A percentile compares a stretch with the other conserved stretches of the same genome.
phyloP scores from a whole-genome alignment of 2,888 invertebrate genomes.

The Desoria tigrina region DNA sequence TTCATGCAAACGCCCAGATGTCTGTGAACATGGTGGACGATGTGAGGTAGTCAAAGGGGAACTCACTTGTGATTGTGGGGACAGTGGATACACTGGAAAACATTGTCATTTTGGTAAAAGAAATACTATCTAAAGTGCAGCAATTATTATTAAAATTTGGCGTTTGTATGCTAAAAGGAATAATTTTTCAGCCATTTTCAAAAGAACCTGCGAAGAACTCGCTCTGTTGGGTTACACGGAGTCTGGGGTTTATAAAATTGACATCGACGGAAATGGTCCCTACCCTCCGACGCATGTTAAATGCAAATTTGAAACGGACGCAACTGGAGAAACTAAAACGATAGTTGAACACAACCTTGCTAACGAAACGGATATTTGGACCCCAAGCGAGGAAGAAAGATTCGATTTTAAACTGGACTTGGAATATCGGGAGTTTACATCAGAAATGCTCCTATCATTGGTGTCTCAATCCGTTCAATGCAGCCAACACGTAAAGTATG shows the following conservation, averaged over 20 bases:
- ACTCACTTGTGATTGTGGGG: slow-evolving; percentile 85
- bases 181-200: slow-evolving; percentile 70
- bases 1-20: slow-evolving; percentile 61
- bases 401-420: slow-evolving; percentile 79
- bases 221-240: slow-evolving; percentile 84
- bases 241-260: slow-evolving; percentile 87
- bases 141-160: slow-evolving; percentile 8
- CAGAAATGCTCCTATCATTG: slow-evolving; percentile 86
- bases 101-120: slow-evolving; percentile 81
- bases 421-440: slow-evolving; percentile 83
- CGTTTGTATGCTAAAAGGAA: neutral
- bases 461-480: slow-evolving; percentile 87
- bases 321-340: slow-evolving; percentile 76
- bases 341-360: slow-evolving; percentile 89
- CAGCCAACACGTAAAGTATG: slow-evolving; percentile 84
- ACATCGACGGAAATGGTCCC: slow-evolving; percentile 89
- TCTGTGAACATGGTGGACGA: slow-evolving; percentile 88
- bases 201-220: slow-evolving; percentile 88
- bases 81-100: slow-evolving; percentile 78
- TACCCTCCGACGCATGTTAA: slow-evolving; percentile 89
- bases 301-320: slow-evolving; percentile 85
- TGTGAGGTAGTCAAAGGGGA: slow-evolving; percentile 86
- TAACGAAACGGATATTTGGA: slow-evolving; percentile 71
- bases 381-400: slow-evolving; percentile 31
- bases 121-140: slow-evolving; percentile 3